These are phyloP conservation scores for Cryptotis parvus DNA, from an alignment of 2,113 vertebrate genomes.

Conservation along the genomic window DNA sequence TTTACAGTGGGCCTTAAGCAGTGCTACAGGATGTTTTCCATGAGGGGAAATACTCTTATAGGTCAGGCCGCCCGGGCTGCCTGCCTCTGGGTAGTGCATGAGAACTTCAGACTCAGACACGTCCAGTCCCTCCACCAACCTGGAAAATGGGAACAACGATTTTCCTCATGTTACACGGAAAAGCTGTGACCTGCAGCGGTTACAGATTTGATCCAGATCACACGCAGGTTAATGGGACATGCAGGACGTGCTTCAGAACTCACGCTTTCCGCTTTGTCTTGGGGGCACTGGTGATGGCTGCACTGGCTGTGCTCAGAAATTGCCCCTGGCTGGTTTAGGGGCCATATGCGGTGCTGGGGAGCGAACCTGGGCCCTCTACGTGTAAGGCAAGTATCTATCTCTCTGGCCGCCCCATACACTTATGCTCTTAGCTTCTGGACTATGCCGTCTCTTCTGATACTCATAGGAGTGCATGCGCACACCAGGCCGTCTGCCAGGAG, in stretches of 20 bases:
- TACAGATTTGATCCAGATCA: slow-evolving; percentile 36
- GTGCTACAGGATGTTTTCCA: slow-evolving; percentile 19
- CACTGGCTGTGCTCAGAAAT: no score
- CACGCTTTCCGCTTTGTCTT: neutral
- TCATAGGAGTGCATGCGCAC: neutral
- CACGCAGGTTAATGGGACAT: slow-evolving; percentile 45
- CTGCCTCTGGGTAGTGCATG: neutral
- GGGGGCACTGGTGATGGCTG: no score
- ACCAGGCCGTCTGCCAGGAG: neutral
- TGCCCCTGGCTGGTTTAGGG: no score
- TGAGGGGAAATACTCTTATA: neutral
- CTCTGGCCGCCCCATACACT: neutral
- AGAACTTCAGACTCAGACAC: neutral
- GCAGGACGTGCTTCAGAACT: neutral
- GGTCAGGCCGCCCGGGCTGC: neutral
- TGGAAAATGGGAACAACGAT: neutral
- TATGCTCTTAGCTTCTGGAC: neutral
- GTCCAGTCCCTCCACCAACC: slow-evolving; percentile 10
- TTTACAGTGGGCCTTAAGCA: slow-evolving; percentile 55
- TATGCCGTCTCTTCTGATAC: neutral
- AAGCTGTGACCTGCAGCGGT: slow-evolving; percentile 24
- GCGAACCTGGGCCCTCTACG: no score
- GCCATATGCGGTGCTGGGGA: no score
- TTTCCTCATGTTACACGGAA: slow-evolving; percentile 55
- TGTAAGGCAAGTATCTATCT: no score